These are phyloP conservation scores for Plectrocnemia conspersa DNA, from an alignment of 1,140 invertebrate genomes.

Conservation along the genomic window DNA sequence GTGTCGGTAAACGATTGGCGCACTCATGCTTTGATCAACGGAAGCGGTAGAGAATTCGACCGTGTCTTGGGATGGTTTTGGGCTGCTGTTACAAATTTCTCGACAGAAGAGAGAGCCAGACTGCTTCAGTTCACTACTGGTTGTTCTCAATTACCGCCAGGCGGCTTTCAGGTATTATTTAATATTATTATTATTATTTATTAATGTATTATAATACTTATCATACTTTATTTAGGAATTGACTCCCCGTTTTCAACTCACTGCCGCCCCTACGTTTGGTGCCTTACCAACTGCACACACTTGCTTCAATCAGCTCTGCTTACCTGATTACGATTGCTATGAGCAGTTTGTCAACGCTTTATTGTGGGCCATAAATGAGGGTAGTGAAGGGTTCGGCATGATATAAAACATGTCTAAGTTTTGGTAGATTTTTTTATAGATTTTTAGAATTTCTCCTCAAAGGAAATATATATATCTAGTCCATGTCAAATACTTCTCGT, in stretches of 20 bases:
- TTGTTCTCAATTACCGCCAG: slow-evolving; percentile 85
- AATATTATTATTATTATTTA: slow-evolving; percentile 7
- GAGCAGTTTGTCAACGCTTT: slow-evolving; percentile 89
- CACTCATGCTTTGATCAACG: slow-evolving; percentile 80
- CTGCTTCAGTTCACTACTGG: slow-evolving; percentile 93
- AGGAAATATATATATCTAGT: not conserved
- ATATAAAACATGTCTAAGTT: slow-evolving; percentile 52
- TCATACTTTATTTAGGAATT: slow-evolving; percentile 56
- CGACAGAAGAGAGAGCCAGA: slow-evolving; percentile 87
- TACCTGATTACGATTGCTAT: slow-evolving; percentile 91
- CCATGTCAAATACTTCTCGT: not conserved
- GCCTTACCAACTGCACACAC: slow-evolving; percentile 91
- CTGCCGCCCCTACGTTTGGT: slow-evolving; percentile 81
- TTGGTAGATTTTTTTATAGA: not conserved
- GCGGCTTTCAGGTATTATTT: slow-evolving; percentile 63
- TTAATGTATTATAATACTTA: slow-evolving; percentile 1
- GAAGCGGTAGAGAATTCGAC: slow-evolving; percentile 76
- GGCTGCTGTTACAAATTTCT: slow-evolving; percentile 88
- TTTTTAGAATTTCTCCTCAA: not conserved
- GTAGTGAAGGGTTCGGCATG: slow-evolving; percentile 93
- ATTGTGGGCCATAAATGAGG: slow-evolving; percentile 89
- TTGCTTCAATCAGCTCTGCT: slow-evolving; percentile 93
- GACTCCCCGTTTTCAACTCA: slow-evolving; percentile 87
- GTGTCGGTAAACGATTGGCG: slow-evolving; percentile 87
- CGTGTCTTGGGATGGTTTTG: slow-evolving; percentile 90